A percentile compares a stretch with the other conserved stretches of the same genome.
Evolutionary conservation across 2,113 vertebrate species (phyloP).

Genomic region (Nothoprocta perdicaria): DNA sequence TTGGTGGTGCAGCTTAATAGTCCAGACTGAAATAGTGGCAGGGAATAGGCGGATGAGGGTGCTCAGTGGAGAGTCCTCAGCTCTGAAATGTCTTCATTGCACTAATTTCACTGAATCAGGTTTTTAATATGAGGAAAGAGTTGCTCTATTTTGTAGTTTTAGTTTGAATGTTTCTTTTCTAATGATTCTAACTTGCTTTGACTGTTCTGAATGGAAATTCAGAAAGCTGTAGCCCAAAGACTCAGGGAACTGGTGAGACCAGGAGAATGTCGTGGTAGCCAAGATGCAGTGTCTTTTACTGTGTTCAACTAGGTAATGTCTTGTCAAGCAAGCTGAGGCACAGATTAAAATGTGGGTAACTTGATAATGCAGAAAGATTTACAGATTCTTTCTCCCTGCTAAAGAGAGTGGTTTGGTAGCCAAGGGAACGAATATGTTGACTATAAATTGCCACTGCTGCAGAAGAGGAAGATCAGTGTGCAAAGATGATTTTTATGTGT

Average conservation of each 20-base stretch:
- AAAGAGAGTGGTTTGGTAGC: not conserved
- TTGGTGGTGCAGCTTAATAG: not conserved
- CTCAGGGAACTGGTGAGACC: not conserved
- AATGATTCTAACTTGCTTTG: not conserved
- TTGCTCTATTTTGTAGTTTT: not conserved
- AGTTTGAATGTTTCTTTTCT: not conserved
- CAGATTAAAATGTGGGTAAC: not conserved
- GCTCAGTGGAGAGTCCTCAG: not conserved
- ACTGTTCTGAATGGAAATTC: not conserved
- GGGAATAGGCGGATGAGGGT: not conserved
- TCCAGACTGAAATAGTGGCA: not conserved
- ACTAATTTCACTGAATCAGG: not conserved
- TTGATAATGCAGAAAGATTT: not conserved
- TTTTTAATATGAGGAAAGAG: not conserved
- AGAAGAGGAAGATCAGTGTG: not conserved
- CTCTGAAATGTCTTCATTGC: not conserved
- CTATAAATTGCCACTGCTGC: not conserved
- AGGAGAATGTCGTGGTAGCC: not conserved
- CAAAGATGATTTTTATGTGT: not conserved
- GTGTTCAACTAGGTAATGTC: not conserved
- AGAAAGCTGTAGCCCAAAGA: not conserved
- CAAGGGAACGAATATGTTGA: not conserved
- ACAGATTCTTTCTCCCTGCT: not conserved
- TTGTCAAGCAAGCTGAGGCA: not conserved
- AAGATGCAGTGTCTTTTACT: not conserved